Evolutionary conservation across 2,797 vertebrate species (phyloP).

Genomic region (Ciconia nigra): DNA sequence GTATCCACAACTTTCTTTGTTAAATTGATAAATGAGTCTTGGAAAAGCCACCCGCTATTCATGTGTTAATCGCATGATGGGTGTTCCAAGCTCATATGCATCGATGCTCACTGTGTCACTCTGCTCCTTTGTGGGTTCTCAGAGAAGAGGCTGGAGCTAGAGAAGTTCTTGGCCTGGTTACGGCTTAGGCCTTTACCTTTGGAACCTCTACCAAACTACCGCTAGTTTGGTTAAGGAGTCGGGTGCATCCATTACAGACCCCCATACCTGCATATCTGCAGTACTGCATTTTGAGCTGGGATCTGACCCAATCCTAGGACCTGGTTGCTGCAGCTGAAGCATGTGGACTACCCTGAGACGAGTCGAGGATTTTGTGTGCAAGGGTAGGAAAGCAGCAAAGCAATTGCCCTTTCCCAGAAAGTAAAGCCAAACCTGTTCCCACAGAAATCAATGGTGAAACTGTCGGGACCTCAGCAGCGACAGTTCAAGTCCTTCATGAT

Average conservation of each 20-base stretch:
- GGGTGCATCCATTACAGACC: fast-evolving
- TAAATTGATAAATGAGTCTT: background rate
- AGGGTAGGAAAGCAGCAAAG: background rate
- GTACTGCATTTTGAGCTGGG: background rate
- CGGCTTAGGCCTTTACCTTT: background rate
- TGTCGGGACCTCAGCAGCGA: background rate
- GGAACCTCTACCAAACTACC: background rate
- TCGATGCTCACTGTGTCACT: too few relatives aligned
- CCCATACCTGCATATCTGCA: background rate
- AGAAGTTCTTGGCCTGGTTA: background rate
- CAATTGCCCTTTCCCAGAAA: background rate
- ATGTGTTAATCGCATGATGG: background rate
- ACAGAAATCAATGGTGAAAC: background rate
- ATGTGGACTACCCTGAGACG: background rate
- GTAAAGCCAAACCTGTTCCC: background rate
- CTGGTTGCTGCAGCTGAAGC: background rate
- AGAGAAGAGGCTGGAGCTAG: background rate
- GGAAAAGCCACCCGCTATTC: background rate
- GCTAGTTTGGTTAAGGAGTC: background rate
- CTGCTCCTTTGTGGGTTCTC: background rate
- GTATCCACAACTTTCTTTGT: background rate
- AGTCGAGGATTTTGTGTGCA: background rate
- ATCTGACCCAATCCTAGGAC: background rate
- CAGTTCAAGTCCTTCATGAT: background rate
- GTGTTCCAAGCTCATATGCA: background rate